Evolutionary conservation across 2,797 vertebrate genomes (phyloP), one percentile per base, ranked within the genome.

Genomic region (Chloroceryle amazona): DNA sequence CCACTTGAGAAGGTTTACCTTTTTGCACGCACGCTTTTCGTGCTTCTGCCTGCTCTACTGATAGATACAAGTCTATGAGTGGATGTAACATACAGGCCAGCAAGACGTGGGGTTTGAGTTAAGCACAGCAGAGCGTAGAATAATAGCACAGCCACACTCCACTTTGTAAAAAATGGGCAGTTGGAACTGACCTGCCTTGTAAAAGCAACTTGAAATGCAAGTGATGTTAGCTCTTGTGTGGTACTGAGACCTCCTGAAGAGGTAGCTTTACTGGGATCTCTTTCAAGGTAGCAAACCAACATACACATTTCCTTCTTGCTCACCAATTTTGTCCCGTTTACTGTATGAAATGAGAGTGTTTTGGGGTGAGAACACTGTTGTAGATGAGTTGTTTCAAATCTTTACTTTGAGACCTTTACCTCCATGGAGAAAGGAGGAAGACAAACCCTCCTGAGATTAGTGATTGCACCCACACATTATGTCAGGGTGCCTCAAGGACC

Each of bases 401-500:
- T 61, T 51, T 75, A 3, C 49, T 75, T 65, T 90, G 44, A 86
- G 29, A 57, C 15, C 28, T 39, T 85, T 44, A 13, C 5, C 6
- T 55, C 31, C 52, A 19, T 44, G 35, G 7, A 83, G 42, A 44
- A 33, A 39, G 19, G 22, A 75, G 29, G 28, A 71, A 47, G 12
- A 33, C 10, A 84, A 44, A 21, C 14, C 14, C 10, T 60, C 7
- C 16, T 11, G 37, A 74, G 10, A 41, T 44, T 14, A 31, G 6
- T 60, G 55, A 35, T 13, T 55, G 4, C n/a, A 51, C 5, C 3
- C 0, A 0, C 15, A 2, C 6, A 3, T 23, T 33, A 25, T 9
- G 7, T 33, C 54, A 63, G 37, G 33, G 33, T 41, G 25, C 26
- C 7, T 1, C 0, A 0, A 47, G 31, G 5, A 4, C 21, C 14